phyloP scores from a whole-genome alignment of 2,888 invertebrate species.

The Drosophila emarginata region DNA sequence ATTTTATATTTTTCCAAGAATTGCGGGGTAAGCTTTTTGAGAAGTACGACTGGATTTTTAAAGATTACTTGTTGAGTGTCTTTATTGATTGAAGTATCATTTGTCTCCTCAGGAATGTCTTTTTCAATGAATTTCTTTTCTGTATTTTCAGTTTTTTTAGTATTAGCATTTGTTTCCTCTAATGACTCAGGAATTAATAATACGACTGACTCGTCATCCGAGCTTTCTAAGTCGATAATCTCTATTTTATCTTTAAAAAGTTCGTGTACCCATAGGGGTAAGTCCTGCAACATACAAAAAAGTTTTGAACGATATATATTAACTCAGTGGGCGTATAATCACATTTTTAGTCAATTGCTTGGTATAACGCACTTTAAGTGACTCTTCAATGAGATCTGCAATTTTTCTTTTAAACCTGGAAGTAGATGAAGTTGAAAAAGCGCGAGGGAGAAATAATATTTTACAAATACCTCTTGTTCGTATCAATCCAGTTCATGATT shows the following conservation, averaged over 20 bases:
- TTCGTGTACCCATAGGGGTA: constrained; percentile 27
- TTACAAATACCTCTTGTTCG: constrained; percentile 17
- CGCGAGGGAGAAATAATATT: background rate
- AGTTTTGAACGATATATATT: too few species aligned
- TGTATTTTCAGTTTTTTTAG: background rate
- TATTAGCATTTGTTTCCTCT: background rate
- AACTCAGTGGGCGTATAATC: background rate
- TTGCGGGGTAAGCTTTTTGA: constrained; percentile 1
- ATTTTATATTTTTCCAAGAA: constrained; percentile 3
- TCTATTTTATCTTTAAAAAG: constrained; percentile 22
- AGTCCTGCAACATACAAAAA: background rate
- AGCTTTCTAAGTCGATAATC: constrained; percentile 15
- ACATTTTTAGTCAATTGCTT: constrained; percentile 18
- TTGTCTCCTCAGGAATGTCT: background rate
- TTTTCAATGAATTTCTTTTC: background rate
- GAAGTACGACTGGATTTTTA: background rate
- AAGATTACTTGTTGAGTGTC: background rate
- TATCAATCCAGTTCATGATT: constrained; percentile 17
- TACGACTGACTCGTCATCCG: constrained; percentile 14
- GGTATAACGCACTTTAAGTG: constrained; percentile 11
- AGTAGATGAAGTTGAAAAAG: background rate
- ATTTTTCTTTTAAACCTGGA: constrained; percentile 15
- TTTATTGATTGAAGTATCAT: background rate
- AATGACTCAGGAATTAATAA: too few species aligned
- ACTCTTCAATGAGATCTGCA: constrained; percentile 19